Base-by-base conservation (phyloP, 2,113 vertebrate species). In the Esox niger region DNA sequence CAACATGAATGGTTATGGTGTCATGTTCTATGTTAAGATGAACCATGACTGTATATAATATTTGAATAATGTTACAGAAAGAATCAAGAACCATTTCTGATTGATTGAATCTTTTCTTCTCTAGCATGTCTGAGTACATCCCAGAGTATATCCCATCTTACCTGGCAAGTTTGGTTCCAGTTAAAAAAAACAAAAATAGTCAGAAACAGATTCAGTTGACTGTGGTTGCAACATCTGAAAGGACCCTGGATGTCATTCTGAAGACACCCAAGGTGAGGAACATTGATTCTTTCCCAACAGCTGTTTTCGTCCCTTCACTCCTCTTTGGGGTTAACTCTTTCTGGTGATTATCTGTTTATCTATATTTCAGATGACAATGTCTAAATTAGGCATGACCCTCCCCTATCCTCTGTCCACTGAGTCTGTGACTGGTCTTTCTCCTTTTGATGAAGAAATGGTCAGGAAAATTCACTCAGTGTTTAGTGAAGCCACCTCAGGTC, bases 371-470 rank as follows among this genome's bases (percentile, higher is more conserved):
- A 26, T 63, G 60, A 84, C 75, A 6, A 25, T 88, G 61, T 93
- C 88, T 38, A 90, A 84, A 70, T 59, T 81, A 79, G 72, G 77
- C 70, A 0, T 91, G 30, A 66, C 21, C 47, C 85, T 95, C 65
- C 92, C 92, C 6, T 11, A 90, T 2, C 21, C 82, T 27, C 33
- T 95, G 62, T 90, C 93, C 4, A 67, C 91, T n/a, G 82, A 80
- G 2, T 78, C 66, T 38, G 11, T 80, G 6, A 68, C 56, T 31
- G 61, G 33, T 47, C 61, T 84, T n/a, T 68, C 61, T 17, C 64
- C 75, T 46, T 76, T 81, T 6, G 66, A 80, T 31, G 59, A 70
- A 23, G 69, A 71, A 0, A 1, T 82, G 23, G 8, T n/a, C 64
- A 64, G 82, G 10, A 78, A 76, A 32, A n/a, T 75, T 63, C 75